Evolutionary conservation across 2,888 invertebrate species (phyloP).

Genomic region (Sarcophaga variegata): DNA sequence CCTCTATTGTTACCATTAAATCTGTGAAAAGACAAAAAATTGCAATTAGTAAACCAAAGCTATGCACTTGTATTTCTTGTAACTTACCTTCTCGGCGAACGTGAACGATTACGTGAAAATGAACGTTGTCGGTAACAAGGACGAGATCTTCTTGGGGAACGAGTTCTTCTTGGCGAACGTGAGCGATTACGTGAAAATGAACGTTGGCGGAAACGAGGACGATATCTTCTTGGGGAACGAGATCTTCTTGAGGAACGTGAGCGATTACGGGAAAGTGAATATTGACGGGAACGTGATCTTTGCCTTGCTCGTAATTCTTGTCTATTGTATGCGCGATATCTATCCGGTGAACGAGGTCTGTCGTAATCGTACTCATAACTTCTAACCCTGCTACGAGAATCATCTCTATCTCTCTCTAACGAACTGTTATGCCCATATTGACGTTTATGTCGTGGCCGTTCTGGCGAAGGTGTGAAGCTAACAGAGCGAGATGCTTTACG

Average conservation of each 20-base stretch:
- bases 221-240: too few species aligned
- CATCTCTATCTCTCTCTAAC: constrained; percentile 76
- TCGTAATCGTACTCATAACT: constrained; percentile 68
- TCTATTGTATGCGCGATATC: constrained; percentile 73
- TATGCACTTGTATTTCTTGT: not conserved
- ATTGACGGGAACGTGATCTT: constrained; percentile 76
- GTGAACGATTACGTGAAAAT: too few species aligned
- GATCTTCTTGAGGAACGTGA: constrained; percentile 74
- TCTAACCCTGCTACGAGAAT: constrained; percentile 72
- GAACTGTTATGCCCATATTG: constrained; percentile 86
- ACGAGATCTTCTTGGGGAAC: too few species aligned
- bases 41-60: not conserved
- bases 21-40: constrained; percentile 70
- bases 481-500: constrained; percentile 80
- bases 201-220: too few species aligned
- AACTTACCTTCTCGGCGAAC: constrained; percentile 78
- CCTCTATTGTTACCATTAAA: constrained; percentile 78
- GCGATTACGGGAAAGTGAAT: constrained; percentile 79
- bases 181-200: too few species aligned
- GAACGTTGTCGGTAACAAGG: too few species aligned
- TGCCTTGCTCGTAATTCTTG: constrained; percentile 79
- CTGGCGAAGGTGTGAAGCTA: constrained; percentile 79
- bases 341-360: constrained; percentile 55
- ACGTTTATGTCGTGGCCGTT: constrained; percentile 89
- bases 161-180: too few species aligned